Percentiles rank a stretch among this genome's conserved stretches.
These are phyloP conservation scores for Eilema depressum DNA, from an alignment of 2,888 invertebrate genomes.

Conservation along the genomic window DNA sequence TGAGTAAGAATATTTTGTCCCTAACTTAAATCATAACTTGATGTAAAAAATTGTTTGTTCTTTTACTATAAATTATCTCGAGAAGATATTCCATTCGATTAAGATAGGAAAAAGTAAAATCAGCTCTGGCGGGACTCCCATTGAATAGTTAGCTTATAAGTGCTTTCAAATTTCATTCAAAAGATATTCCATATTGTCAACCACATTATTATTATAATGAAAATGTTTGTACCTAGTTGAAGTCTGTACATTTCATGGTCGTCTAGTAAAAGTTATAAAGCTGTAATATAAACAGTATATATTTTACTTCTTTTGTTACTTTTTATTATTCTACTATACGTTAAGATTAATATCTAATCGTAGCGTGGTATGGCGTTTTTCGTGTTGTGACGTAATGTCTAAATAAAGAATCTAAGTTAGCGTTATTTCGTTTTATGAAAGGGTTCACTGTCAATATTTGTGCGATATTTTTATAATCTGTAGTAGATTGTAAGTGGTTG, in stretches of 20 bases:
- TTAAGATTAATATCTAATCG: not conserved
- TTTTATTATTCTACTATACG: not conserved
- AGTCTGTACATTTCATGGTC: not conserved
- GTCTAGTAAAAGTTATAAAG: not conserved
- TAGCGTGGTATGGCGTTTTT: not conserved
- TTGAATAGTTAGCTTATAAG: too few species aligned
- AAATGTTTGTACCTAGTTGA: not conserved
- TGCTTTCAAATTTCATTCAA: too few species aligned
- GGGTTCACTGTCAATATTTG: not conserved
- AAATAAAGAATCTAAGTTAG: conserved; percentile 4
- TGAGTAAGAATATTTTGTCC: too few species aligned
- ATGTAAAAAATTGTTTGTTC: too few species aligned
- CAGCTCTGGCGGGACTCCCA: too few species aligned
- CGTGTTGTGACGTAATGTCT: conserved; percentile 1
- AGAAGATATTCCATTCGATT: not conserved
- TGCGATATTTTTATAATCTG: not conserved
- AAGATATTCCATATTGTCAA: not conserved
- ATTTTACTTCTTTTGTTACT: not conserved
- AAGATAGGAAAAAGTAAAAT: too few species aligned
- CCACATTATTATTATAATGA: not conserved
- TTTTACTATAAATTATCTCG: not conserved
- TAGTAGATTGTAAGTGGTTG: not conserved
- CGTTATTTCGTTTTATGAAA: conserved; percentile 2
- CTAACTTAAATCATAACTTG: too few species aligned
- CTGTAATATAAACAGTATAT: not conserved